Percentiles rank a stretch among this genome's conserved stretches.
Evolutionary conservation across 2,113 vertebrate species (phyloP).

Genomic region (Epinephelus lanceolatus): DNA sequence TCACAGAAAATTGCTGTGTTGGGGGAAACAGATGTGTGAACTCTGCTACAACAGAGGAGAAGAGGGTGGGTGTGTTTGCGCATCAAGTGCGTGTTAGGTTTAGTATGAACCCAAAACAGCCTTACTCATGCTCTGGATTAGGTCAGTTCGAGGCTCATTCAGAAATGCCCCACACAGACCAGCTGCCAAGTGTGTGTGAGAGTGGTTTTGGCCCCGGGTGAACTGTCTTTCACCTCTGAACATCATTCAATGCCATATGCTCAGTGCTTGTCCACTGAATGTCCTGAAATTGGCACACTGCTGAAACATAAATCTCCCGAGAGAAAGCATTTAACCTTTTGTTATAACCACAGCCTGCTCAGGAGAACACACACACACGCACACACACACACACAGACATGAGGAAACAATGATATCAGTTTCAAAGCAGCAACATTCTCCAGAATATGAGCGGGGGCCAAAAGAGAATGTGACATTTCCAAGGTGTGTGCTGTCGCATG

Average conservation of each 20-base stretch:
- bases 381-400: neutral
- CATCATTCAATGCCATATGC: conserved; percentile 65
- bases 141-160: conserved; percentile 36
- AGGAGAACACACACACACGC: conserved; percentile 3
- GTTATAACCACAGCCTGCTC: conserved; percentile 36
- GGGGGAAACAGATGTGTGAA: conserved; percentile 60
- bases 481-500: conserved; percentile 75
- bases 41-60: conserved; percentile 34
- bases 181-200: conserved; percentile 16
- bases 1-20: conserved; percentile 76
- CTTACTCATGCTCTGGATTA: conserved; percentile 14
- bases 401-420: conserved; percentile 55
- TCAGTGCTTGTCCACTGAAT: conserved; percentile 48
- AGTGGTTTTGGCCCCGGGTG: conserved; percentile 35
- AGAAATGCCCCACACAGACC: conserved; percentile 33
- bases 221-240: conserved; percentile 57
- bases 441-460: conserved; percentile 45
- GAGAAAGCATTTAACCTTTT: conserved; percentile 65
- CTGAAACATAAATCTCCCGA: conserved; percentile 58
- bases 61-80: conserved; percentile 20
- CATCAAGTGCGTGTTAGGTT: conserved; percentile 21
- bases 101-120: conserved; percentile 14
- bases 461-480: conserved; percentile 72
- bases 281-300: conserved; percentile 54
- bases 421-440: conserved; percentile 49